Base-by-base conservation (phyloP, 2,113 vertebrate species). In the Rissa tridactyla region DNA sequence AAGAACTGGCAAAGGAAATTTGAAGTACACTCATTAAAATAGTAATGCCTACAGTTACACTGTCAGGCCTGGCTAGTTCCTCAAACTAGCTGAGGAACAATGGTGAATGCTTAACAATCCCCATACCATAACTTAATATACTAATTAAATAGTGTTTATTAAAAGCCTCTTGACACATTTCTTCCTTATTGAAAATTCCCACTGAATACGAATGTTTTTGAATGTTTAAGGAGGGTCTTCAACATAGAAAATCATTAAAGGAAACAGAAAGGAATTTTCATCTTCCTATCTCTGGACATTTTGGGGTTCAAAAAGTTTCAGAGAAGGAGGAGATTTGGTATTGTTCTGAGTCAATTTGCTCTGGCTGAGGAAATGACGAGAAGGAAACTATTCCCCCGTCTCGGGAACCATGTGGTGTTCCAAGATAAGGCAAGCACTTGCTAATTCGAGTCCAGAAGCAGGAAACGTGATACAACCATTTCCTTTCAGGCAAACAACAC, bases 391-490 rank as follows among this genome's bases (percentile, higher is more conserved):
- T 98, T 98, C 95, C 93, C 93, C 98, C 88, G 77, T 98, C 98
- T 98, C 98, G 96, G 99, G 98, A 99, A 98, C 98, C 98, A 98
- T 99, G 98, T 99, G 99, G 98, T 97, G 98, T 95, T 97, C 81
- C 94, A 97, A 99, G 99, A 99, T 99, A 99, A 99, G 99, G 97
- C 89, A 72, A 98, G 98, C 96, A 97, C 98, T 98, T 99, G 97
- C 99, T 99, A 99, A 99, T 99, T 99, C 96, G 96, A 98, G 98
- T 98, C 98, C 98, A 98, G 98, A 98, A 98, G 98, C 99, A 99
- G 99, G 99, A 99, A 99, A 99, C 62, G 97, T 98, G 98, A 99
- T 99, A 98, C 98, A 98, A 98, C 98, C 98, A 98, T 98, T 99
- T 99, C 99, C 99, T 98, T 98, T 99, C 97, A 98, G 98, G 98